Evolutionary conservation across 1,140 invertebrate genomes (phyloP).

Genomic region (Cydia amplana): DNA sequence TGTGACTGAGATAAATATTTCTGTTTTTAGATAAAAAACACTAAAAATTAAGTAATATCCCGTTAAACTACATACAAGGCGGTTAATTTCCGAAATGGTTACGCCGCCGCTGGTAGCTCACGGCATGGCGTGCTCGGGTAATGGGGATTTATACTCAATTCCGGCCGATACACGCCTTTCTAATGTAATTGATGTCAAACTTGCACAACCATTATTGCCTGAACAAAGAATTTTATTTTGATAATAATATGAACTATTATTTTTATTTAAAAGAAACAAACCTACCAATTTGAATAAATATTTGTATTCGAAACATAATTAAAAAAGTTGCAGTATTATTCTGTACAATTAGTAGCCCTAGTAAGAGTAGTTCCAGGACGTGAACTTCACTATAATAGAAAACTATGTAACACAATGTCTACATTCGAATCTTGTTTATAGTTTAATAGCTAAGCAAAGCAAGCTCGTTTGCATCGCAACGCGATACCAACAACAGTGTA

Average conservation of each 20-base stretch:
- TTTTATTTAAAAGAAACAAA: no score
- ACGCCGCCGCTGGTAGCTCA: not conserved
- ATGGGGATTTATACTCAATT: conserved; percentile 23
- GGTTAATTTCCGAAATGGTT: conserved; percentile 29
- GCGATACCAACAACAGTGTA: conserved; percentile 17
- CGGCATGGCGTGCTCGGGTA: conserved; percentile 20
- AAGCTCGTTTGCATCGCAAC: conserved; percentile 20
- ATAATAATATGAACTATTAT: no score
- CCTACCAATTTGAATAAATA: no score
- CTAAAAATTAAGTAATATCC: conserved; percentile 1
- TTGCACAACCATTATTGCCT: not conserved
- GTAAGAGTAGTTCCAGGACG: not conserved
- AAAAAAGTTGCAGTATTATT: not conserved
- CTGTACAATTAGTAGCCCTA: not conserved
- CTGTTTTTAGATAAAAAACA: not conserved
- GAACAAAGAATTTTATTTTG: not conserved
- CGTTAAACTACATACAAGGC: conserved; percentile 4
- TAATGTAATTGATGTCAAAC: conserved; percentile 29
- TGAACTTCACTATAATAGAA: not conserved
- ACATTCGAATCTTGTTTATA: conserved; percentile 2
- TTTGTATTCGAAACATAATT: no score
- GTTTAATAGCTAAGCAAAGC: conserved; percentile 12
- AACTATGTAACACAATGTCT: not conserved
- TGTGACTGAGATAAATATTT: not conserved
- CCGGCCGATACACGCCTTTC: conserved; percentile 24